Percentiles rank a stretch among this genome's conserved stretches.
phyloP scores from a whole-genome alignment of 2,797 vertebrate genomes.

The Morus bassanus region DNA sequence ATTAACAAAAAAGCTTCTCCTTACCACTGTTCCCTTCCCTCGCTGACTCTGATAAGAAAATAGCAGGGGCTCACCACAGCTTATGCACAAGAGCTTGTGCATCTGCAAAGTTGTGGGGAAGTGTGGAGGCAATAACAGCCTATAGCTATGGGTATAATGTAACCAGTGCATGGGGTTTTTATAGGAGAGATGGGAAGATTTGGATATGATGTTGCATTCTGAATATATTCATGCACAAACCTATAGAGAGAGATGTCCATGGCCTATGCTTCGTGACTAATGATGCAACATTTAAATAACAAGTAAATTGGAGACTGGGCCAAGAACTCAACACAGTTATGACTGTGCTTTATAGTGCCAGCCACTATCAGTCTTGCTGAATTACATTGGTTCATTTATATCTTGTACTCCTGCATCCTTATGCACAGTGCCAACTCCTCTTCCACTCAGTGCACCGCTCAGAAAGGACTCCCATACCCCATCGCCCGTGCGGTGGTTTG shows the following conservation, averaged over 20 bases:
- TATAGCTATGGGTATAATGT: rapidly evolving
- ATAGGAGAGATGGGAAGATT: not conserved
- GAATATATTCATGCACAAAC: not conserved
- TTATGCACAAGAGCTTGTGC: not conserved
- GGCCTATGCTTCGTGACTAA: not conserved
- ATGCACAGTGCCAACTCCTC: not conserved
- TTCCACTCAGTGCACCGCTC: not conserved
- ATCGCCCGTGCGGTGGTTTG: rapidly evolving
- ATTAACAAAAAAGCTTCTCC: not conserved
- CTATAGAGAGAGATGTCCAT: rapidly evolving
- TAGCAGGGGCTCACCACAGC: not conserved
- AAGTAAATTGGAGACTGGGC: not conserved
- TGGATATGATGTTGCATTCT: not conserved
- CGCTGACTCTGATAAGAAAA: not conserved
- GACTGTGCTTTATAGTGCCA: not conserved
- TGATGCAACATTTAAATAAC: not conserved
- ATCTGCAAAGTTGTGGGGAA: not conserved
- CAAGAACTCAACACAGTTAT: rapidly evolving
- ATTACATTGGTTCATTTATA: not conserved
- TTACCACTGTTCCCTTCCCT: not conserved
- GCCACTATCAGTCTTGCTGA: not conserved
- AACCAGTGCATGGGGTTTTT: not conserved
- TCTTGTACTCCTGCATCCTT: not conserved
- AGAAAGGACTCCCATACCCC: not conserved
- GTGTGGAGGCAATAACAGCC: not conserved